These are phyloP conservation scores for Sympetrum striolatum DNA, from an alignment of 2,888 invertebrate genomes.

Conservation along the genomic window DNA sequence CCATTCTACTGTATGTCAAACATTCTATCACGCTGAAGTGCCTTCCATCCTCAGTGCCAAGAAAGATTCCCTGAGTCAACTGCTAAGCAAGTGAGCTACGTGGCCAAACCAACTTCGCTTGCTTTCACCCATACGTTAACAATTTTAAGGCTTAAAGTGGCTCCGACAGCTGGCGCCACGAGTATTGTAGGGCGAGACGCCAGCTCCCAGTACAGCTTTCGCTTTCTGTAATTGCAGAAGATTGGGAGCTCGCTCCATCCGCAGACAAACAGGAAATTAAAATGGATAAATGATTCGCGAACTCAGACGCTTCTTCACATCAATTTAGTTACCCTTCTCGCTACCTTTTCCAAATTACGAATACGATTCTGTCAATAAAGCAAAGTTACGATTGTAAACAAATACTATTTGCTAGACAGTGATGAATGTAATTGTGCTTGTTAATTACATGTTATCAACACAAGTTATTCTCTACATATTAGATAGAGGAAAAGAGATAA, in stretches of 20 bases:
- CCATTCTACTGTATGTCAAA: neutral
- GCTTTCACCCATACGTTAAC: constrained; percentile 16
- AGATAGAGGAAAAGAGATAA: too few species aligned
- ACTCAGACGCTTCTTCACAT: neutral
- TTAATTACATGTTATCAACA: too few species aligned
- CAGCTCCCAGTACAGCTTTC: neutral
- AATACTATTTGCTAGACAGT: too few species aligned
- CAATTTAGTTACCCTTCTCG: too few species aligned
- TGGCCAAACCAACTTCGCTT: neutral
- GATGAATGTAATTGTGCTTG: too few species aligned
- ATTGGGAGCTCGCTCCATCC: neutral
- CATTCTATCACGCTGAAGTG: neutral
- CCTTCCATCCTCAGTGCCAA: neutral
- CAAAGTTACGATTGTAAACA: too few species aligned
- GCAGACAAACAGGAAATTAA: neutral
- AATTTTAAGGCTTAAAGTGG: neutral
- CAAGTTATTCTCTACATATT: too few species aligned
- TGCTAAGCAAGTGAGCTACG: constrained; percentile 3
- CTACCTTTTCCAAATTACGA: too few species aligned
- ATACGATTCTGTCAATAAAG: too few species aligned
- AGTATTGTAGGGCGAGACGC: neutral
- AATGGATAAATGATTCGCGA: neutral
- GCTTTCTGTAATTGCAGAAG: neutral
- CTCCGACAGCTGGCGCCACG: constrained; percentile 15
- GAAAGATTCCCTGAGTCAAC: neutral